Percentiles rank a stretch among this genome's conserved stretches.
Evolutionary conservation across 2,797 vertebrate species (phyloP).

Genomic region (Danio aesculapii): DNA sequence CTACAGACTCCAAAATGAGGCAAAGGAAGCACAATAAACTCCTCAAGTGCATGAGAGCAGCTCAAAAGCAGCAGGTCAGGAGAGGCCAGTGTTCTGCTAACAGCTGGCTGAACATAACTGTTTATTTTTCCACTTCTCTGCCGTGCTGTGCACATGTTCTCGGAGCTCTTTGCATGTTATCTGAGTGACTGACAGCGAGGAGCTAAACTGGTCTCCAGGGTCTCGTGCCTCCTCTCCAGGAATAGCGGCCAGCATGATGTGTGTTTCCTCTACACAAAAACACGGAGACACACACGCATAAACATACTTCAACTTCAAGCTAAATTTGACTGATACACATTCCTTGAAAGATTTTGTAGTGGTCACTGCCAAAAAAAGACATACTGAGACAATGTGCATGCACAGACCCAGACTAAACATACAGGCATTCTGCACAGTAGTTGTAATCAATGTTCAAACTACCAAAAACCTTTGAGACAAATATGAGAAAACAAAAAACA

Average conservation of each 20-base stretch:
- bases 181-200: constrained; percentile 27
- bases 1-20: background rate
- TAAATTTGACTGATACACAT: background rate
- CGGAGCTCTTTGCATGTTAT: constrained; percentile 24
- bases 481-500: background rate
- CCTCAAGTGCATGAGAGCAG: constrained; percentile 20
- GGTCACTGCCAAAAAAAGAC: background rate
- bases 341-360: background rate
- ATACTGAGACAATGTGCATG: background rate
- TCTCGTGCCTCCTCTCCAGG: constrained; percentile 46
- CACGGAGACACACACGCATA: background rate
- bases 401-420: constrained; percentile 11
- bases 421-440: background rate
- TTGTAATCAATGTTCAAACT: background rate
- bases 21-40: constrained; percentile 33
- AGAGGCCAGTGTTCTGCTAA: constrained; percentile 37
- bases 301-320: background rate
- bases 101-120: constrained; percentile 44
- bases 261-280: constrained; percentile 46
- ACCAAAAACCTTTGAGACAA: background rate
- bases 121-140: constrained; percentile 48
- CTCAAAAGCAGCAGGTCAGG: constrained; percentile 27
- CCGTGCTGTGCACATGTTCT: background rate
- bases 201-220: constrained; percentile 41
- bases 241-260: constrained; percentile 48